Evolutionary conservation across 2,797 vertebrate genomes (phyloP), one percentile per base, ranked within the genome.

Genomic region (Bovichtus variegatus): DNA sequence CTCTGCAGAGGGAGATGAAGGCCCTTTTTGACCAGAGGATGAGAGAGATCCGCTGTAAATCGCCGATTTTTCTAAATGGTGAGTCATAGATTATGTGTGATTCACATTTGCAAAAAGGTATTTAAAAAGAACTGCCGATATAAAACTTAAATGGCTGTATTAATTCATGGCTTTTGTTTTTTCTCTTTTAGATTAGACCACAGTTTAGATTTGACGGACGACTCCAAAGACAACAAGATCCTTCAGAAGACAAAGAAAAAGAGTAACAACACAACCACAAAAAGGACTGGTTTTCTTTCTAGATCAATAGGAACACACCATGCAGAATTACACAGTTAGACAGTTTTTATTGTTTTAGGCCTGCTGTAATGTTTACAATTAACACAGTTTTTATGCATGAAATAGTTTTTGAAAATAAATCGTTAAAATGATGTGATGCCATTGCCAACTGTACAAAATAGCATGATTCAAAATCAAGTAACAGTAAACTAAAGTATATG

Each of bases 1-100:
- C 97, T 61, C 95, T 98, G 67, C 98, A 98, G 94, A 95, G 97
- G 89, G 98, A 99, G 95, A 97, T 99, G 97, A 98, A 97, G 50
- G 96, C 96, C 79, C 95, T 99, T 88, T 99, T 99, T 81, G 89
- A 97, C 82, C 96, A 97, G 94, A 98, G 96, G 92, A 94, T 99
- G 94, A 96, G 95, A 89, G 98, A 98, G 92, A 96, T 98, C 81
- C 96, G 94, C 90, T 98, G 97, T 91, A 96, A 96, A 92, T 97
- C 97, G 27, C 97, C 97, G 44, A 94, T 98, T 88, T 96, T 98
- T 94, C 94, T 94, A 89, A 90, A 95, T 44, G 96, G 96, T 97
- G 84, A 93, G 87, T 81, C 31, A 15, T 8, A 44, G 38, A 25
- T 54, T 12, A 41, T 64, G 31, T 53, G 7, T 21, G 31, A 74